Evolutionary conservation across 1,140 invertebrate genomes (phyloP), one percentile per base, ranked within the genome.

Genomic region (Galleria mellonella): DNA sequence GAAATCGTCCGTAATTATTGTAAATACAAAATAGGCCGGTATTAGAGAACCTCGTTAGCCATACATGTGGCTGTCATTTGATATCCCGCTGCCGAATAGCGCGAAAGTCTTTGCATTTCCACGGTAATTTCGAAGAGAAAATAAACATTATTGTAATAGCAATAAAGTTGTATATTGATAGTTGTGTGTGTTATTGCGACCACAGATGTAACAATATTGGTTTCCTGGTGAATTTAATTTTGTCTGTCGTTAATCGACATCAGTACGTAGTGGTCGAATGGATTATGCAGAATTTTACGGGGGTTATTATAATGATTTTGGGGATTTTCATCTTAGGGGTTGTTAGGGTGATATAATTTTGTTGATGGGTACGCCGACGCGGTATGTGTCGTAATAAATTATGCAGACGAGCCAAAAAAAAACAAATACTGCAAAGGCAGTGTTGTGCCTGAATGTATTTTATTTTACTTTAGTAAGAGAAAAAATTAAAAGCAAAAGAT

Each of bases 61-160:
- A 70, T 72, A 77, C 73, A 70, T 64, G 70, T 54, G 65, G 65
- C 53, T 72, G 75, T 78, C 78, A 78, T 83, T 83, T 72, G 72
- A 83, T 77, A 83, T 69, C 62, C 58, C 51, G 65, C 58, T 41
- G 43, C 55, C 55, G 55, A 58, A 61, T 39, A 27, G 52, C 32
- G 36, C 45, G 55, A 36, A 64, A 56, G 50, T 52, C 38, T 45
- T 43, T 33, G 27, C 41, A 15, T 14, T 27, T 32, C 17, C 17
- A 23, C 17, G 12, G 9, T 36, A 35, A 43, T 32, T 46, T 62
- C 45, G 33, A 31, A 37, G 7, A 15, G 28, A 70, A 69, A 65
- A 59, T 63, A 61, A 58, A 51, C 59, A 53, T 47, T 69, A 57
- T 49, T 36, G 17, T 12, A 14, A 32, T 36, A 17, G 28, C 1